Base-by-base conservation (phyloP, 1,140 invertebrate genomes). In the Aradophagus sp. region DNA sequence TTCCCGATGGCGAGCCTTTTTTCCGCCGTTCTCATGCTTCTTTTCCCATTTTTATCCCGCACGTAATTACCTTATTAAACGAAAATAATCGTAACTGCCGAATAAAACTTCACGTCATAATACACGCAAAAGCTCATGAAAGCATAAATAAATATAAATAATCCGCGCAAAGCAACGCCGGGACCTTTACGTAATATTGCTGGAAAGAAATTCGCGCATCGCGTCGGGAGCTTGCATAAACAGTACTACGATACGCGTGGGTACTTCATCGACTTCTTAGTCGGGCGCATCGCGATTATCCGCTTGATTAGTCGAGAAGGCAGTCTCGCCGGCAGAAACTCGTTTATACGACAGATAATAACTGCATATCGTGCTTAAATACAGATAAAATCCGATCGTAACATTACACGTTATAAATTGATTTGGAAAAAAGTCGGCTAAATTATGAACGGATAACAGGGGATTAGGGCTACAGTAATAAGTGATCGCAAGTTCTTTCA, bases 331-430 rank as follows among this genome's bases (percentile, higher is more conserved):
- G 41, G 59, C 55, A 50, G 72, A 66, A 74, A 74, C 72, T 70
- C 72, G 72, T 74, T 69, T 69, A 74, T 62, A 65, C 48, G 65
- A 69, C 58, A 74, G 71, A 63, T 74, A 74, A 74, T 74, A 69
- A 74, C 65, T 69, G 55, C 55, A 61, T 61, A 69, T 65, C 71
- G 65, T 19, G 52, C 71, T 59, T 74, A 61, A 74, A 69, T 59
- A 56, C 55, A 69, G 65, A 65, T 69, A 74, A 68, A 74, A 69
- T 69, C 65, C 65, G 47, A 69, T 65, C 61, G 59, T 73, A 68
- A 73, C 55, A 55, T 74, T 65, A 69, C 69, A 66, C 62, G 69
- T 66, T 66, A 72, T 66, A 72, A 72, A 72, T 72, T 53, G 56
- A 62, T 56, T 56, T 10, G 50, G 19, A 45, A 44, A 59, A 66